A percentile compares a stretch with the other conserved stretches of the same genome.
Conservation (phyloP, 2,888 invertebrate species). For the Zeuzera pyrina region DNA sequence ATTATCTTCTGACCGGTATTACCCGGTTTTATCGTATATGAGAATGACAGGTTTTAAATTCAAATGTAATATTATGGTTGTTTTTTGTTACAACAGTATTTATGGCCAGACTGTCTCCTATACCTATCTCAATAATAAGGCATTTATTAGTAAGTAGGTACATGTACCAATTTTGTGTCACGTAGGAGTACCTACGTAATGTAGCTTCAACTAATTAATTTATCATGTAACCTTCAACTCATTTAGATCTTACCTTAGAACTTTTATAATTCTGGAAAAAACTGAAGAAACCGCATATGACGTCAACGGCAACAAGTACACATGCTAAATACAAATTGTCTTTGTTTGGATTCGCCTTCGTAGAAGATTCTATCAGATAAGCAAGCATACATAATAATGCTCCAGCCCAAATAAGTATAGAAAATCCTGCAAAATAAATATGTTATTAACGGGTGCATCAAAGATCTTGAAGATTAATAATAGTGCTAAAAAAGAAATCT, state of each 20-base stretch:
- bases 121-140: too few relatives aligned
- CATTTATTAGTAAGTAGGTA: too few relatives aligned
- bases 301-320: slow-evolving; percentile 93
- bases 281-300: slow-evolving; percentile 97
- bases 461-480: too few relatives aligned
- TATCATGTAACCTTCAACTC: not conserved
- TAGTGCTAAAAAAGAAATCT: too few relatives aligned
- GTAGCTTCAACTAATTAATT: not conserved
- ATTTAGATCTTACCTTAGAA: slow-evolving; percentile 72
- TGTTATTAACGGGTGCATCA: not conserved
- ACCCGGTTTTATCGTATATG: too few relatives aligned
- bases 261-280: slow-evolving; percentile 98
- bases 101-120: too few relatives aligned
- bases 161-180: not conserved
- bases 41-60: too few relatives aligned
- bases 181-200: not conserved
- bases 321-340: slow-evolving; percentile 97
- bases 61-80: too few relatives aligned
- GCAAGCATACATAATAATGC: slow-evolving; percentile 79
- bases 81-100: too few relatives aligned
- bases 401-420: slow-evolving; percentile 84
- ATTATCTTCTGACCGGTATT: too few relatives aligned
- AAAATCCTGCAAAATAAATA: slow-evolving; percentile 76
- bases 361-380: slow-evolving; percentile 76
- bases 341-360: slow-evolving; percentile 88